Conservation (phyloP, 2,888 invertebrate genomes). For the Drosophila pseudotalamancana region DNA sequence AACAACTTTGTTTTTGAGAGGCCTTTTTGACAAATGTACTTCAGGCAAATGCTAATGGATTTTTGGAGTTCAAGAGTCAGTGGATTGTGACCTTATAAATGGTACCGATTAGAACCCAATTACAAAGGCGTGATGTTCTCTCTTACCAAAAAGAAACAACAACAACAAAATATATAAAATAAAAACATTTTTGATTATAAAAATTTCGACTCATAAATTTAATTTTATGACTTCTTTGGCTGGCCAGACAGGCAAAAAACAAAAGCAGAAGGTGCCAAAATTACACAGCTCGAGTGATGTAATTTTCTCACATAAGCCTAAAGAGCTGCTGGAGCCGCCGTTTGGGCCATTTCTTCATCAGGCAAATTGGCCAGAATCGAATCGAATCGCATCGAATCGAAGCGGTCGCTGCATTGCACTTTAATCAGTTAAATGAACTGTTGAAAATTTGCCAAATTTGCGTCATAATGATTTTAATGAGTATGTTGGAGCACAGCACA, state of each 20-base stretch:
- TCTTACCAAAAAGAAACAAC: conserved; percentile 17
- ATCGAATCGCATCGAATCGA: conserved; percentile 18
- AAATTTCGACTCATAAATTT: conserved; percentile 72
- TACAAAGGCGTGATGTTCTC: conserved; percentile 43
- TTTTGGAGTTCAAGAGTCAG: conserved; percentile 19
- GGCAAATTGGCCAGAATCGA: conserved; percentile 53
- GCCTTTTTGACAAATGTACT: conserved; percentile 71
- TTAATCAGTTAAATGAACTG: conserved; percentile 80
- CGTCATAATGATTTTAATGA: conserved; percentile 58
- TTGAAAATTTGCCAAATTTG: conserved; percentile 78
- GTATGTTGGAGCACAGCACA: conserved; percentile 9
- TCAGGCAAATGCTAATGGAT: conserved; percentile 64
- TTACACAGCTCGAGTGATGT: conserved; percentile 46
- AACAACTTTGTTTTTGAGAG: conserved; percentile 19
- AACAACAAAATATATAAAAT: too few relatives aligned
- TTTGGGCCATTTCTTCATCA: conserved; percentile 53
- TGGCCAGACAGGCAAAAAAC: not conserved
- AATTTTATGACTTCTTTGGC: conserved; percentile 74
- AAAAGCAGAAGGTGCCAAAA: conserved; percentile 64
- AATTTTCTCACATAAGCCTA: conserved; percentile 63
- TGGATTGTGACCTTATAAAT: conserved; percentile 42
- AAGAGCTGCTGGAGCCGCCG: conserved; percentile 30
- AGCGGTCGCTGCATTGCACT: conserved; percentile 39
- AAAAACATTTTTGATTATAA: conserved; percentile 64
- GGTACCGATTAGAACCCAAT: conserved; percentile 75